Evolutionary conservation across 2,113 vertebrate species (phyloP).

Genomic region (Upupa epops): DNA sequence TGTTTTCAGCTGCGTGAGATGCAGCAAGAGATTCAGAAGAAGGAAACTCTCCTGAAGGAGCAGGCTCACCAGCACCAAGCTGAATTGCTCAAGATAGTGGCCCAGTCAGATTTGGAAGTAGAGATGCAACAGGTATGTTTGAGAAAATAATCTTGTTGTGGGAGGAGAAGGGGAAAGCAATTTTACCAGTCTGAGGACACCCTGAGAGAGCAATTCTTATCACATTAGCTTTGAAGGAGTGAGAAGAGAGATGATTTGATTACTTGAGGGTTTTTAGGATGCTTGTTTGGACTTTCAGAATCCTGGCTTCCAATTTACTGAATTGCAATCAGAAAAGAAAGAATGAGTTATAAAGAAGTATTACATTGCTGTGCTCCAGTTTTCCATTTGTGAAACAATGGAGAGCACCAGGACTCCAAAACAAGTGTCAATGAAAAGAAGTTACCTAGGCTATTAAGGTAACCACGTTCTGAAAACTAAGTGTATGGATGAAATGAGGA

Average conservation of each 20-base stretch:
- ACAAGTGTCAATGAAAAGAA: not conserved
- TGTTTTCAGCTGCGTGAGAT: conserved; percentile 80
- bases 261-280: not conserved
- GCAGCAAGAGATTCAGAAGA: conserved; percentile 83
- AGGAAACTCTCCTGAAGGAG: conserved; percentile 88
- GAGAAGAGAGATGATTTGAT: not conserved
- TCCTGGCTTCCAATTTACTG: not conserved
- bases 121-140: conserved; percentile 86
- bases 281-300: not conserved
- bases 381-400: not conserved
- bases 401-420: not conserved
- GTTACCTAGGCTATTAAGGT: not conserved
- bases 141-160: not conserved
- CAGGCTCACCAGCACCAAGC: conserved; percentile 86
- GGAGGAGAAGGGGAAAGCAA: not conserved
- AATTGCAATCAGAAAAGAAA: not conserved
- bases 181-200: not conserved
- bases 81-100: conserved; percentile 76
- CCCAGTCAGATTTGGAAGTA: conserved; percentile 70
- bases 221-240: not conserved
- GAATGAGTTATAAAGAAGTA: not conserved
- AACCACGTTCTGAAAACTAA: not conserved
- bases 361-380: not conserved
- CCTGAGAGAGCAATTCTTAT: not conserved
- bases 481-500: not conserved